Base-by-base conservation (phyloP, 1,140 invertebrate species). In the Dendroctonus ponderosae region DNA sequence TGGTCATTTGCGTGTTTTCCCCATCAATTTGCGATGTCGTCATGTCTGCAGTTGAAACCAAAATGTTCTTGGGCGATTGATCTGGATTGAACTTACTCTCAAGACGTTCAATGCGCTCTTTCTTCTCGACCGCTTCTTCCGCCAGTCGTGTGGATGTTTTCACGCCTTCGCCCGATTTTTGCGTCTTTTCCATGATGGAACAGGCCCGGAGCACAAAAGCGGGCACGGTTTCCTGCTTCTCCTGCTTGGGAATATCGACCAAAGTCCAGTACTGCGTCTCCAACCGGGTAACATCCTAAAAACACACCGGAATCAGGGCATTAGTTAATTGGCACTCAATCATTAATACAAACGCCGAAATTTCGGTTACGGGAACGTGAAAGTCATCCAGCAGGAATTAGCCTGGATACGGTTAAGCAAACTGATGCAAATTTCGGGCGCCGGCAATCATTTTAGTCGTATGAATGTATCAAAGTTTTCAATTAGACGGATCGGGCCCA, bases 181-280 rank as follows among this genome's bases (percentile, higher is more conserved):
- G 91, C 0, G 91, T 90, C 78, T 94, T 94, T 79, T 95, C 92
- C 86, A 96, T 91, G 70, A 93, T 92, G 56, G 91, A 86, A 75
- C 92, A 95, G 12, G 92, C 92, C 54, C 93, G 84, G 57, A 96
- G 84, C 4, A 96, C 94, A 78, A 94, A 97, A 0, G 89, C 89
- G 53, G 91, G 91, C 12, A 94, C 92, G 0, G 92, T 93, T 80
- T 95, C 93, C 72, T 93, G 91, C 76, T 94, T 94, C 74, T 94
- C 86, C 74, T 92, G 91, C 48, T 89, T 87, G 11, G 93, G 93
- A 59, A 96, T 92, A 75, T 96, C 93, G 15, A 96, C 89, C 62
- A 96, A 79, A 0, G 91, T 91, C 93, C 94, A 96, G 80, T 96
- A 95, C 77, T 96, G 92, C 2, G 92, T 93, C 81, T 96, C 94